Evolutionary conservation across 2,888 invertebrate genomes (phyloP).

Genomic region (Calliphora vomitoria): DNA sequence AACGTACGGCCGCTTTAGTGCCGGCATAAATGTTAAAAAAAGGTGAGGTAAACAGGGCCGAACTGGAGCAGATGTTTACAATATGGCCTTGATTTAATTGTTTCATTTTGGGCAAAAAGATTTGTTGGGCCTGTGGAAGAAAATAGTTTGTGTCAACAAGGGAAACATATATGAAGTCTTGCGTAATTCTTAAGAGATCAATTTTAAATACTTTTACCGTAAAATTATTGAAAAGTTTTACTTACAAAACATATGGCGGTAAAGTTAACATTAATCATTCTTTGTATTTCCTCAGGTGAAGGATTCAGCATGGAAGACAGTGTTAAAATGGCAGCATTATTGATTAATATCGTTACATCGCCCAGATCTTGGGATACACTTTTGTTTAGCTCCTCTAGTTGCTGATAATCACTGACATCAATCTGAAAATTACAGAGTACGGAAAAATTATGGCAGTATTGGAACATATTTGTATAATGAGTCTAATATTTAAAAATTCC

Average conservation of each 20-base stretch:
- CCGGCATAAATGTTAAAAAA: slow-evolving; percentile 78
- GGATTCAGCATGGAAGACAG: slow-evolving; percentile 75
- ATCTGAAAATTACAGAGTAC: slow-evolving; percentile 72
- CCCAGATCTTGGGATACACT: slow-evolving; percentile 80
- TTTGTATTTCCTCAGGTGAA: slow-evolving; percentile 80
- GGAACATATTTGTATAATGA: too few species aligned
- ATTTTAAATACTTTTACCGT: too few species aligned
- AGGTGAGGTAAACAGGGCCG: slow-evolving; percentile 6
- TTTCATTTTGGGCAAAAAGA: slow-evolving; percentile 84
- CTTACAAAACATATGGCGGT: slow-evolving; percentile 84
- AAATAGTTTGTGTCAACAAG: too few species aligned
- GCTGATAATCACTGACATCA: slow-evolving; percentile 78
- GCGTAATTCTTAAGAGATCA: too few species aligned
- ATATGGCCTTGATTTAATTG: slow-evolving; percentile 60
- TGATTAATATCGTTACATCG: slow-evolving; percentile 83
- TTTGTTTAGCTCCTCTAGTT: slow-evolving; percentile 76
- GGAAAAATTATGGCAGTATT: neutral
- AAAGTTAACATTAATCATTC: slow-evolving; percentile 84
- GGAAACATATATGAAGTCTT: neutral
- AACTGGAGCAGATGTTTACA: slow-evolving; percentile 41
- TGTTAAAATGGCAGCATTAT: slow-evolving; percentile 84
- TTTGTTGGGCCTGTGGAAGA: slow-evolving; percentile 71
- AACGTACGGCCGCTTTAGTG: slow-evolving; percentile 82
- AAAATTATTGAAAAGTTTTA: neutral
- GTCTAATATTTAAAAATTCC: too few species aligned